Base-by-base conservation (phyloP, 2,797 vertebrate species). In the Stomatorhinus walkeri region DNA sequence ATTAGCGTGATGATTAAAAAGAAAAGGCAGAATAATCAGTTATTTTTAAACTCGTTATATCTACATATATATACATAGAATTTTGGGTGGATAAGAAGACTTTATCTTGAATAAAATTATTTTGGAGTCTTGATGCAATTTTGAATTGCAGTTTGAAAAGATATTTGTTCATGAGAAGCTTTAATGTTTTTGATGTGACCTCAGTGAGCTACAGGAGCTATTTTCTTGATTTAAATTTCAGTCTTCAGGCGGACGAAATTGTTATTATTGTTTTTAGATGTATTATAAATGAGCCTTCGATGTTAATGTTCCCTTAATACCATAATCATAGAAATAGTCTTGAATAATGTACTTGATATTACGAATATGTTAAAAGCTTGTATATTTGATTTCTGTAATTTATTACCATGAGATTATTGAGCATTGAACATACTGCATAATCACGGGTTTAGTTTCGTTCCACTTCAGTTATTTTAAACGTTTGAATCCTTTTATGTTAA, bases 231-330 rank as follows among this genome's bases (percentile, higher is more conserved):
- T 52, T 88, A 86, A 83, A 92, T 89, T 90, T 79, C 28, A 43
- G 72, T 87, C 91, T 89, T 91, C 90, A 93, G 92, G 88, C 93
- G 90, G 92, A 90, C 91, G 93, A 94, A 94, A 95, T 92, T 93
- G 93, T 95, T 94, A 95, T 95, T 95, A 94, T 95, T 95, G 93
- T 92, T 94, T 92, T 95, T 94, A 95, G 94, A 96, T 96, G 94
- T 96, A 95, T 96, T 94, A 96, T 96, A 95, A 95, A 96, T 95
- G 95, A 92, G 92, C 92, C 92, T 96, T 96, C 94, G 95, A 92
- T 95, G 94, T 95, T 95, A 95, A 96, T 95, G 94, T 94, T 91
- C 90, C 91, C 91, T 93, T 96, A 96, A 95, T 95, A 93, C 95
- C 95, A 14, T n/a, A 56, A 93, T 94, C 94, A 93, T 93, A 91